phyloP scores from a whole-genome alignment of 2,797 vertebrate genomes.

The Spinus pinus region DNA sequence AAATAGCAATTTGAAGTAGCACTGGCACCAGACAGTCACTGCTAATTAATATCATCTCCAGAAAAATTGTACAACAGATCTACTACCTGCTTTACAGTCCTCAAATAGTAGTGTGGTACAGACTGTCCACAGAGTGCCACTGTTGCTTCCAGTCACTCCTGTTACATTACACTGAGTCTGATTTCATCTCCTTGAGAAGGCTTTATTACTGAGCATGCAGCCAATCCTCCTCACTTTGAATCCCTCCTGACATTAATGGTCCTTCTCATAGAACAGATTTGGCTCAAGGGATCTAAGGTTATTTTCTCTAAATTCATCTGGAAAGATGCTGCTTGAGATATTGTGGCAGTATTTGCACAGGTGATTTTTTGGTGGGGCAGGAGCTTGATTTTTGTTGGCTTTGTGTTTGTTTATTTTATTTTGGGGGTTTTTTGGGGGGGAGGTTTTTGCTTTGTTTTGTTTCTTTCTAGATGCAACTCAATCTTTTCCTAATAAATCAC shows the following conservation, averaged over 20 bases:
- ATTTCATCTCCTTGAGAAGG: not conserved
- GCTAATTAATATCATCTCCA: not conserved
- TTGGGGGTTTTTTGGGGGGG: not conserved
- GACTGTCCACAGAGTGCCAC: not conserved
- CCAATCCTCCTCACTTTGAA: not conserved
- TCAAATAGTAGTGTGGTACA: not conserved
- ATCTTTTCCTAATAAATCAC: not conserved
- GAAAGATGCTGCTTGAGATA: not conserved
- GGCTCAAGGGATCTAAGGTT: not conserved
- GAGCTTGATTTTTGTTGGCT: not conserved
- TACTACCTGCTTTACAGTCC: not conserved
- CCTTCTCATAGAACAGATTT: not conserved
- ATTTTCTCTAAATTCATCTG: not conserved
- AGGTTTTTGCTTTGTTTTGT: not conserved
- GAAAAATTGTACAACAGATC: not conserved
- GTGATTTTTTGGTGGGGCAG: not conserved
- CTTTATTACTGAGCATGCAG: not conserved
- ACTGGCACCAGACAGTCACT: constrained; percentile 2
- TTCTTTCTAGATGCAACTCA: not conserved
- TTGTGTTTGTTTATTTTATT: not conserved
- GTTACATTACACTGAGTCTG: not conserved
- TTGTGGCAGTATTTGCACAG: not conserved
- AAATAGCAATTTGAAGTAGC: constrained; percentile 37
- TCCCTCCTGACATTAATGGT: not conserved
- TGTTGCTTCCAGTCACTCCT: not conserved